These are phyloP conservation scores for Drosophila azteca DNA, from an alignment of 1,140 invertebrate species.

Conservation along the genomic window DNA sequence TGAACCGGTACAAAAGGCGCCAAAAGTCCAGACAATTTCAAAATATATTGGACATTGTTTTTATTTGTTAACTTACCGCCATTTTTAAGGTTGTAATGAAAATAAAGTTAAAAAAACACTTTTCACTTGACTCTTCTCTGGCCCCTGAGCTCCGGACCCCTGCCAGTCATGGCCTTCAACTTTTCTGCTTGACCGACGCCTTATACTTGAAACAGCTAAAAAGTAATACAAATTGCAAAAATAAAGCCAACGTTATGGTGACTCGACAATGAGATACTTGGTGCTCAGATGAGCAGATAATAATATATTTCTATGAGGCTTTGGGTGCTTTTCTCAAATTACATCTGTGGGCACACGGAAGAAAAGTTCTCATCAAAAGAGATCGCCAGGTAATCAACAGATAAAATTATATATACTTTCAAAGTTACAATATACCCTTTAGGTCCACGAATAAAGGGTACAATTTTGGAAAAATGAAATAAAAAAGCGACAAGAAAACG, in stretches of 20 bases:
- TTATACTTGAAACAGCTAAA: slow-evolving; percentile 30
- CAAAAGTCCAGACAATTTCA: slow-evolving; percentile 34
- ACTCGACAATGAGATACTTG: too few relatives aligned
- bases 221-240: slow-evolving; percentile 4
- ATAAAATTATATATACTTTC: too few relatives aligned
- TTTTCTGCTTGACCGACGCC: slow-evolving; percentile 19
- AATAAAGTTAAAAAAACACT: slow-evolving; percentile 48
- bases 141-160: background rate
- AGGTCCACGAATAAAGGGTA: too few relatives aligned
- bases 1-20: slow-evolving; percentile 24
- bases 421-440: too few relatives aligned
- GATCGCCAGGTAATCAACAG: too few relatives aligned
- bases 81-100: slow-evolving; percentile 48
- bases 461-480: slow-evolving; percentile 20
- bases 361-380: too few relatives aligned
- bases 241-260: background rate
- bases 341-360: too few relatives aligned
- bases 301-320: too few relatives aligned
- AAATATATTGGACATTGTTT: slow-evolving; percentile 51
- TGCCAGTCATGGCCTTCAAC: slow-evolving; percentile 13
- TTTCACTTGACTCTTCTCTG: slow-evolving; percentile 34
- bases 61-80: background rate
- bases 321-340: too few relatives aligned
- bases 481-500: slow-evolving; percentile 41
- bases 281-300: too few relatives aligned